Conservation (phyloP, 2,888 invertebrate genomes). For the Perizoma affinitatum region DNA sequence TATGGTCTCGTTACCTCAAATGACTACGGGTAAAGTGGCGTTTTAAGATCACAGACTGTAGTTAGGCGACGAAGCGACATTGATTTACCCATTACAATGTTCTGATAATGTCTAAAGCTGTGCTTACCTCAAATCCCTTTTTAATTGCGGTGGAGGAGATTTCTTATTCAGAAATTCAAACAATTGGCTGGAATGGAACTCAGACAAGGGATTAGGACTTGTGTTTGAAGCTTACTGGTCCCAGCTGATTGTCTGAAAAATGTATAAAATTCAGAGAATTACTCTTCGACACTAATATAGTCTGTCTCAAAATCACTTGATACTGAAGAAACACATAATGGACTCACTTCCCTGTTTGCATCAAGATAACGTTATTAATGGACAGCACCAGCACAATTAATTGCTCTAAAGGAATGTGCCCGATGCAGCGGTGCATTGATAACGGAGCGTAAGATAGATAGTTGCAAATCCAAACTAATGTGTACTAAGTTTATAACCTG, state of each 20-base stretch:
- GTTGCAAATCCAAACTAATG: slow-evolving; percentile 29
- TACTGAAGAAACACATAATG: slow-evolving; percentile 47
- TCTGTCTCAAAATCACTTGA: slow-evolving; percentile 29
- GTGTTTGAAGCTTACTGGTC: slow-evolving; percentile 21
- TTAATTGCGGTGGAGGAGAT: slow-evolving; percentile 38
- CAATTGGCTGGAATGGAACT: slow-evolving; percentile 27
- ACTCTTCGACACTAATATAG: background rate
- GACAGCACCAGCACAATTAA: slow-evolving; percentile 66
- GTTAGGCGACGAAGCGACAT: slow-evolving; percentile 48
- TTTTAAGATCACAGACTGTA: slow-evolving; percentile 55
- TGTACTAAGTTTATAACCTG: too few species aligned
- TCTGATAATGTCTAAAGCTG: slow-evolving; percentile 48
- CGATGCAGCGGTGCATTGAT: slow-evolving; percentile 70
- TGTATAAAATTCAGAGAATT: background rate
- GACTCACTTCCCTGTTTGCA: slow-evolving; percentile 52
- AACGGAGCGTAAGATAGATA: slow-evolving; percentile 63
- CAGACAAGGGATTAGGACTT: slow-evolving; percentile 21
- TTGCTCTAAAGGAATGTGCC: slow-evolving; percentile 66
- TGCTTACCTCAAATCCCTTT: slow-evolving; percentile 41
- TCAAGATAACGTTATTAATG: slow-evolving; percentile 73
- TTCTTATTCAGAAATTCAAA: slow-evolving; percentile 30
- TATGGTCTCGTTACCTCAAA: slow-evolving; percentile 78
- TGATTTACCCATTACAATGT: slow-evolving; percentile 52
- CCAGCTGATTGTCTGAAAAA: slow-evolving; percentile 14
- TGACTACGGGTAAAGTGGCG: slow-evolving; percentile 60